phyloP scores from a whole-genome alignment of 1,140 invertebrate genomes.

The Bursaphelenchus mucronatus region DNA sequence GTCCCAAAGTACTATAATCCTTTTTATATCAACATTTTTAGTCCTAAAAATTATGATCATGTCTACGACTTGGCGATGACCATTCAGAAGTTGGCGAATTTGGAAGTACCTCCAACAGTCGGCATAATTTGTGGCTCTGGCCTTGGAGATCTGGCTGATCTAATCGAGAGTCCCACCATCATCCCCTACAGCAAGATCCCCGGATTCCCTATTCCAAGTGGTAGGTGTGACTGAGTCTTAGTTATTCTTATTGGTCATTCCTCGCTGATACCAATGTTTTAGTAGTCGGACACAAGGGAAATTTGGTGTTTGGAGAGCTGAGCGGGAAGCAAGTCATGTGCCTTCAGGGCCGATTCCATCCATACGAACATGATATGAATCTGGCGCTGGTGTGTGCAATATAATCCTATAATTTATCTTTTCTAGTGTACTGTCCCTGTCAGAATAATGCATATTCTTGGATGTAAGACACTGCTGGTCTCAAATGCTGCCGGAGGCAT shows the following conservation, averaged over 20 bases:
- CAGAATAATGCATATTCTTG: constrained; percentile 54
- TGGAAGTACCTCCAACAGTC: constrained; percentile 35
- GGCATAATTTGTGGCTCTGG: constrained; percentile 60
- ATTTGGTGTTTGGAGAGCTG: constrained; percentile 53
- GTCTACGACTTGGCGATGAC: constrained; percentile 37
- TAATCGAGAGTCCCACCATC: constrained; percentile 38
- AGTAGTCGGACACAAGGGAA: constrained; percentile 57
- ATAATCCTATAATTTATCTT: not conserved
- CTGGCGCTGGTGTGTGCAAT: constrained; percentile 46
- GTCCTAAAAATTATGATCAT: constrained; percentile 53
- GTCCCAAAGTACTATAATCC: no score
- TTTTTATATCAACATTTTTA: constrained; percentile 24
- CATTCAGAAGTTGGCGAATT: constrained; percentile 31
- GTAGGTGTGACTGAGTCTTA: constrained; percentile 22
- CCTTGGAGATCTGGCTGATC: constrained; percentile 49
- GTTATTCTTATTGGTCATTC: constrained; percentile 23
- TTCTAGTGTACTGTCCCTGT: constrained; percentile 57
- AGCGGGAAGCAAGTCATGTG: constrained; percentile 53
- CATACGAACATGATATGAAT: constrained; percentile 59
- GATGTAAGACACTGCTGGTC: constrained; percentile 52
- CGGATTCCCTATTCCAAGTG: constrained; percentile 48
- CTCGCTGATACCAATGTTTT: constrained; percentile 18
- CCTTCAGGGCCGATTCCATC: constrained; percentile 57
- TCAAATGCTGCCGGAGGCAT: constrained; percentile 61
- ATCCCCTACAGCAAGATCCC: constrained; percentile 54